Evolutionary conservation across 2,888 invertebrate genomes (phyloP).

Genomic region (Parnassius mnemosyne): DNA sequence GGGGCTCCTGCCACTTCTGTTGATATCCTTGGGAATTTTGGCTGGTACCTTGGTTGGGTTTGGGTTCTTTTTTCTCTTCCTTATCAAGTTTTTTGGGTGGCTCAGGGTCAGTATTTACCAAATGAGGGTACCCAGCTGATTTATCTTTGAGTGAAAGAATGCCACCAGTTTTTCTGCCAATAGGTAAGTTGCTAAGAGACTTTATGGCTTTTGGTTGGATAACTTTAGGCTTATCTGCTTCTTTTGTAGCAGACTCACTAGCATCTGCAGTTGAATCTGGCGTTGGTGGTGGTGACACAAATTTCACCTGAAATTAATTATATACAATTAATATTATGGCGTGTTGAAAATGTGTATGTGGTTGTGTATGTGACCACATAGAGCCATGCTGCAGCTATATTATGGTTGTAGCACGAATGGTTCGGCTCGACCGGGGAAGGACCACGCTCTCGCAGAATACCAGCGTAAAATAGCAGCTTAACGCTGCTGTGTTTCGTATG

Average conservation of each 20-base stretch:
- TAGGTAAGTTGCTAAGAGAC: conserved; percentile 64
- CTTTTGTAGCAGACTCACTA: conserved; percentile 43
- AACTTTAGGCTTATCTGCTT: conserved; percentile 58
- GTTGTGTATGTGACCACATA: too few relatives aligned
- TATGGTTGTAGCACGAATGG: too few relatives aligned
- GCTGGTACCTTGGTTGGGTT: conserved; percentile 45
- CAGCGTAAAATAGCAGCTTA: too few relatives aligned
- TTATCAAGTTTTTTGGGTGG: conserved; percentile 55
- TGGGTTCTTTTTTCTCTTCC: conserved; percentile 60
- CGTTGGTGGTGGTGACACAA: conserved; percentile 76
- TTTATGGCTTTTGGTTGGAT: conserved; percentile 67
- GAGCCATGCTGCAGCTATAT: too few relatives aligned
- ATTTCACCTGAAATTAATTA: conserved; percentile 69
- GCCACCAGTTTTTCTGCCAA: conserved; percentile 73
- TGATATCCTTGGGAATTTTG: conserved; percentile 48
- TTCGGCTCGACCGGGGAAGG: too few relatives aligned
- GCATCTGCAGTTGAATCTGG: conserved; percentile 56
- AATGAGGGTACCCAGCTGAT: conserved; percentile 74
- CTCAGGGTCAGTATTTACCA: conserved; percentile 67
- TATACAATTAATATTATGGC: too few relatives aligned
- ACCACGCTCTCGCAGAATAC: too few relatives aligned
- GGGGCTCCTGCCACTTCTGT: conserved; percentile 40
- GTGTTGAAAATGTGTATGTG: too few relatives aligned
- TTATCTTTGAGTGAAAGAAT: conserved; percentile 77
- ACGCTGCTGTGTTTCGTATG: too few relatives aligned